Percentiles rank a stretch among this genome's conserved stretches.
These are phyloP conservation scores for Alexandromys fortis DNA, from an alignment of 2,113 vertebrate species.

Conservation along the genomic window DNA sequence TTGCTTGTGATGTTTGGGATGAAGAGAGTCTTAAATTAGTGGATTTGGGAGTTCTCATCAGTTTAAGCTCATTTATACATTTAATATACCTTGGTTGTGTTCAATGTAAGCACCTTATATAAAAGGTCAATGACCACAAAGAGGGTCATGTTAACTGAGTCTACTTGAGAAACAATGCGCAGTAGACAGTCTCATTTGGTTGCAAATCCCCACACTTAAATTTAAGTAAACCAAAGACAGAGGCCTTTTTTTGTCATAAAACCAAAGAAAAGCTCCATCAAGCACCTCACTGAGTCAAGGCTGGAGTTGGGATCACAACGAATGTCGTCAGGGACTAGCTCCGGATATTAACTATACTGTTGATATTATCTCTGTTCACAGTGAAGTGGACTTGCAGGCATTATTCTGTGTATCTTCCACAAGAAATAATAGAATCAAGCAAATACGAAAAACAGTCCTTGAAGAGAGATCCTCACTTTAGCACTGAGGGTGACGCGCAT, in stretches of 20 bases:
- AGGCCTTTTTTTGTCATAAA: slow-evolving; percentile 1
- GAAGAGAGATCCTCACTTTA: not conserved
- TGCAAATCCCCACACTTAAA: slow-evolving; percentile 7
- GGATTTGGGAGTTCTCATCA: not conserved
- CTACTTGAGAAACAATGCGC: not conserved
- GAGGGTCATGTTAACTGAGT: not conserved
- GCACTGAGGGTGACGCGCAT: not conserved
- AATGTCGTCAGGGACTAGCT: not conserved
- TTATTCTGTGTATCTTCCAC: not conserved
- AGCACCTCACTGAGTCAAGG: not conserved
- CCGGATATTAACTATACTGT: not conserved
- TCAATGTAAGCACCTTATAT: not conserved
- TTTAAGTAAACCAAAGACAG: slow-evolving; percentile 47
- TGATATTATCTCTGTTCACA: not conserved
- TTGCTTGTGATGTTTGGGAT: not conserved
- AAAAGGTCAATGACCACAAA: not conserved
- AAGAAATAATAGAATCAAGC: not conserved
- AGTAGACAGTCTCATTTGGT: not conserved
- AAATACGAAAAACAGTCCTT: not conserved
- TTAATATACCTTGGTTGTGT: not conserved
- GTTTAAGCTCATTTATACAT: not conserved
- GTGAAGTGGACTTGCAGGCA: not conserved
- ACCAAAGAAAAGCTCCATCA: not conserved
- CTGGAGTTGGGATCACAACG: not conserved
- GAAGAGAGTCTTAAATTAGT: not conserved